phyloP scores from a whole-genome alignment of 2,113 vertebrate genomes.

The Pygoscelis adeliae region DNA sequence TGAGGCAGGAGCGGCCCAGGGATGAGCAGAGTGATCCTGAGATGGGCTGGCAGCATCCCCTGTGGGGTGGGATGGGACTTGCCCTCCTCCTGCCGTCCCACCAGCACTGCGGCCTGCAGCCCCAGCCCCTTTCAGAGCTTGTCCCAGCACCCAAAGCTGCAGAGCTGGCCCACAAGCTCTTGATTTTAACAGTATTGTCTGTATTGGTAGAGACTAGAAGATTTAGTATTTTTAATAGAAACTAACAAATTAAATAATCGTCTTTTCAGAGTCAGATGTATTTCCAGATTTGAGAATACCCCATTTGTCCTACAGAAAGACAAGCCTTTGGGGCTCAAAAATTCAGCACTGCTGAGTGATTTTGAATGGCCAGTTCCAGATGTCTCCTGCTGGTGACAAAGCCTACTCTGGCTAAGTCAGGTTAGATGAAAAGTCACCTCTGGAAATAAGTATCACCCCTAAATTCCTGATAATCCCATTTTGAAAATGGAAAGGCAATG shows the following conservation, averaged over 20 bases:
- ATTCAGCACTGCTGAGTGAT: background rate
- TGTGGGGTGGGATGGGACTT: background rate
- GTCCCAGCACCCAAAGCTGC: background rate
- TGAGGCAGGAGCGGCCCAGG: background rate
- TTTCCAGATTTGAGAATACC: background rate
- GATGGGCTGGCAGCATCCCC: background rate
- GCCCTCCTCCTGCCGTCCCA: background rate
- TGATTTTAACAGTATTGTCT: background rate
- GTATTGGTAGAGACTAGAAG: background rate
- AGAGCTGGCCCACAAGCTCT: background rate
- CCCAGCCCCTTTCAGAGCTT: background rate
- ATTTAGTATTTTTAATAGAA: background rate
- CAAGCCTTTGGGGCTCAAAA: background rate
- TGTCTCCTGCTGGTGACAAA: background rate
- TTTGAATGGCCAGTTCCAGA: background rate
- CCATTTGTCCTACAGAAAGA: background rate
- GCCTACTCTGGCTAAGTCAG: background rate
- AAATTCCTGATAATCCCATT: background rate
- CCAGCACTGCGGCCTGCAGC: background rate
- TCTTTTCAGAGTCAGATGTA: background rate
- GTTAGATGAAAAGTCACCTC: background rate
- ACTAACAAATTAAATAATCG: background rate
- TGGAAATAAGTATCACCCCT: background rate
- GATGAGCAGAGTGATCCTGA: background rate
- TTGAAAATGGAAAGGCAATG: rapidly evolving